Conservation (phyloP, 2,113 vertebrate species). For the Phylloscopus trochiloides region DNA sequence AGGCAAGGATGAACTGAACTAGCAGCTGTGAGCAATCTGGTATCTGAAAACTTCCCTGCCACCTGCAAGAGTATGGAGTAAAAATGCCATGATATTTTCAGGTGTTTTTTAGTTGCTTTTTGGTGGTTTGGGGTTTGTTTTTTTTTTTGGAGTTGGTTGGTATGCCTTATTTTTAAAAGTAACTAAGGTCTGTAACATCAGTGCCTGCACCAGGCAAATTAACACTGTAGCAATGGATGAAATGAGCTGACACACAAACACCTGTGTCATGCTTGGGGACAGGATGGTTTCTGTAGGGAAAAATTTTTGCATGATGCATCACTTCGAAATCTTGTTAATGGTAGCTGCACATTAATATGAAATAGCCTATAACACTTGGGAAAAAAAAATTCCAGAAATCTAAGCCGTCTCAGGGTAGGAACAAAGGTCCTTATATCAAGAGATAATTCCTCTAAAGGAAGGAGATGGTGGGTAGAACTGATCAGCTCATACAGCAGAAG, state of each 20-base stretch:
- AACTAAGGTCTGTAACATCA: background rate
- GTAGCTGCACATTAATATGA: background rate
- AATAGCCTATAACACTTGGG: background rate
- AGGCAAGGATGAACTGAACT: background rate
- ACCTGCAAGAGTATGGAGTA: background rate
- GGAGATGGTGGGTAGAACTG: background rate
- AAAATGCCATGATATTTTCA: fast-evolving
- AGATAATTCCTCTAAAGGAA: background rate
- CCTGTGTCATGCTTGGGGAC: no score
- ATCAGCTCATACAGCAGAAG: background rate
- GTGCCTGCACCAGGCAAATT: background rate
- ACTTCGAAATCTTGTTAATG: background rate
- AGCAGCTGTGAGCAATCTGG: background rate
- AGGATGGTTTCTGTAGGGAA: background rate
- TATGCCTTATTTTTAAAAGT: background rate
- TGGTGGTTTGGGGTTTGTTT: background rate
- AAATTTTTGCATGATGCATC: background rate
- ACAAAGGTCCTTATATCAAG: background rate
- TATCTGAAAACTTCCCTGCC: background rate
- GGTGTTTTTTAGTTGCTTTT: background rate
- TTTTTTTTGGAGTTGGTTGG: background rate
- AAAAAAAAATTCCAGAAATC: background rate
- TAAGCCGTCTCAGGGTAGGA: background rate
- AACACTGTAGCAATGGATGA: background rate
- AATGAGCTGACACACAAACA: background rate